These are phyloP conservation scores for Xenopus tropicalis DNA, from an alignment of 2,113 vertebrate species.

Conservation along the genomic window UCB_Xtro_10.0 CM004450.2:76676501-76677000, in stretches of 20 bases:
- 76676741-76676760: neutral
- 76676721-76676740: neutral
- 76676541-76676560: no score
- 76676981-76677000: conserved; percentile 44
- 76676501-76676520: no score
- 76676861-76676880: conserved; percentile 11
- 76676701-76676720: neutral
- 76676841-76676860: conserved; percentile 11
- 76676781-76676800: neutral
- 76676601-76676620: no score
- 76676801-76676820: neutral
- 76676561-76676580: no score
- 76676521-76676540: no score
- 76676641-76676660: neutral
- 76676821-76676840: conserved; percentile 8
- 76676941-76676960: conserved; percentile 35
- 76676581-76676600: no score
- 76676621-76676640: neutral
- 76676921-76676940: neutral
- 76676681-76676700: neutral
- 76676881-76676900: conserved; percentile 17
- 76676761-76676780: neutral
- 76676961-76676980: conserved; percentile 41
- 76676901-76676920: conserved; percentile 34
- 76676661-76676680: neutral